Conservation (phyloP, 2,113 vertebrate species). For the Cyanoramphus novaezelandiae region DNA sequence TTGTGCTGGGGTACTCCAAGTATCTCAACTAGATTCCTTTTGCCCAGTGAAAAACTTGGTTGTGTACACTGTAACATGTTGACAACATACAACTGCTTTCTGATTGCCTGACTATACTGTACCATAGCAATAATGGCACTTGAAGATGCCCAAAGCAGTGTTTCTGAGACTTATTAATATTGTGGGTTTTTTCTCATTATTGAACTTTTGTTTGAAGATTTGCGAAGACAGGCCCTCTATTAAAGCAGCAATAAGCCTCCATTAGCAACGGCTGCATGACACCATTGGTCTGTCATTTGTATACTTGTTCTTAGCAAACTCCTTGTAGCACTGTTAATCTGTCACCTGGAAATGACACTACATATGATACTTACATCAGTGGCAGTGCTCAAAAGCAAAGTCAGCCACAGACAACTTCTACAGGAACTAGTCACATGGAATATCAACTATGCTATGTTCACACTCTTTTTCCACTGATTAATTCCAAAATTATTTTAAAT, state of each 20-base stretch:
- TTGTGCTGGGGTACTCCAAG: neutral
- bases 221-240: neutral
- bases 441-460: neutral
- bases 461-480: neutral
- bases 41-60: neutral
- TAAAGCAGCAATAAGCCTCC: neutral
- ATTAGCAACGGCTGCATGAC: neutral
- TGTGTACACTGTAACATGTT: neutral
- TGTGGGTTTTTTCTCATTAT: neutral
- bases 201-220: neutral
- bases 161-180: neutral
- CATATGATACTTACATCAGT: neutral
- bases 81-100: neutral
- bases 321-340: neutral
- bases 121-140: neutral
- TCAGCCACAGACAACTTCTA: neutral
- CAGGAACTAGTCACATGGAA: neutral
- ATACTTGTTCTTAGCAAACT: neutral
- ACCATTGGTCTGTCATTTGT: neutral
- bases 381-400: neutral
- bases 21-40: neutral
- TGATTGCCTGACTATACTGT: neutral
- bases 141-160: neutral
- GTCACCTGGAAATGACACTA: neutral
- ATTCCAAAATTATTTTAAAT: neutral